Evolutionary conservation across 2,888 invertebrate species (phyloP).

Genomic region (Rutpela maculata): DNA sequence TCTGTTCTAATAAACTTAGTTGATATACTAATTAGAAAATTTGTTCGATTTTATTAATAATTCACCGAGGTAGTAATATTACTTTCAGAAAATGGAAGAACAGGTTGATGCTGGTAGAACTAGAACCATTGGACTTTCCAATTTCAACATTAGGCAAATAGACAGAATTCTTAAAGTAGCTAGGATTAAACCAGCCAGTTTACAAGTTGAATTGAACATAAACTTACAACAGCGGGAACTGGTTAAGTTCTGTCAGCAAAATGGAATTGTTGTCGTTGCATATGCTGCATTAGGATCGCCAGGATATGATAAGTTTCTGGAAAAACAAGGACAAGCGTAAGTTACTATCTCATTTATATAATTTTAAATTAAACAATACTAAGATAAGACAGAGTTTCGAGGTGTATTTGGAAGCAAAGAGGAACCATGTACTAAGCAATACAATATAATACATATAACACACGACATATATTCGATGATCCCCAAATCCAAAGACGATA

Average conservation of each 20-base stretch:
- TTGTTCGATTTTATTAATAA: too few relatives aligned
- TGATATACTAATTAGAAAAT: too few relatives aligned
- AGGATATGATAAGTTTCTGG: constrained; percentile 69
- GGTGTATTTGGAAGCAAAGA: too few relatives aligned
- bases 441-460: too few relatives aligned
- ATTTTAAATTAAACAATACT: too few relatives aligned
- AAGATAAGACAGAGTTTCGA: too few relatives aligned
- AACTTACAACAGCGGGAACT: constrained; percentile 75
- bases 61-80: too few relatives aligned
- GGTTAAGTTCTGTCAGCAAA: constrained; percentile 50
- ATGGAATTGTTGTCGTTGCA: constrained; percentile 43
- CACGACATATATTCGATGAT: too few relatives aligned
- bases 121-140: constrained; percentile 90
- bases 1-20: too few relatives aligned
- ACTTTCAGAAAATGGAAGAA: constrained; percentile 77
- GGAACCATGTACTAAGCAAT: too few relatives aligned
- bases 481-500: too few relatives aligned
- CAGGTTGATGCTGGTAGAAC: constrained; percentile 82
- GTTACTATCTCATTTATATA: neutral
- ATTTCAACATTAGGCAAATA: constrained; percentile 85
- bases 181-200: constrained; percentile 78
- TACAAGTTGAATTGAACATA: constrained; percentile 79
- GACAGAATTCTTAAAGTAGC: constrained; percentile 72
- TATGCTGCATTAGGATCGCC: constrained; percentile 75
- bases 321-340: constrained; percentile 32